Percentiles rank a stretch among this genome's conserved stretches.
phyloP scores from a whole-genome alignment of 2,888 invertebrate species.

The Caradrina kadenii region DNA sequence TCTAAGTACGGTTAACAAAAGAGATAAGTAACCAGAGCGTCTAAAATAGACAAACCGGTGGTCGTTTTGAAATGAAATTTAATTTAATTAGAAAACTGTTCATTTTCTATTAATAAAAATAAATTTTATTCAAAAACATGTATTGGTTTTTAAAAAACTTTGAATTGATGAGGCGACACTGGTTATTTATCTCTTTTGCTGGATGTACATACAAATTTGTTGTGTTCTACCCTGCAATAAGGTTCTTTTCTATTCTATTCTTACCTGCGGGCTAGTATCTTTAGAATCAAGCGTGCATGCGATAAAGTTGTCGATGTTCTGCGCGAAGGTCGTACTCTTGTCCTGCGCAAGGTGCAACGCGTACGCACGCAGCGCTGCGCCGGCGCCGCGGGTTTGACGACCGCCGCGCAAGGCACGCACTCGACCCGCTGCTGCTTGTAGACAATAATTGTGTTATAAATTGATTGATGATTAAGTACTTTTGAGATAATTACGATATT shows the following conservation, averaged over 20 bases:
- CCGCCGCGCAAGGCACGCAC: slow-evolving; percentile 92
- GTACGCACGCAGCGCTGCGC: slow-evolving; percentile 94
- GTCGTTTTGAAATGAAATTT: too few relatives aligned
- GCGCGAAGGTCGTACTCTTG: slow-evolving; percentile 96
- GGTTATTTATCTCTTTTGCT: too few relatives aligned
- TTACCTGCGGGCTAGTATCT: slow-evolving; percentile 95
- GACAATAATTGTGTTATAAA: slow-evolving; percentile 11
- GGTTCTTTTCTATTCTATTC: not conserved
- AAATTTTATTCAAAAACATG: too few relatives aligned
- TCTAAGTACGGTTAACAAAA: too few relatives aligned
- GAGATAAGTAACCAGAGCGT: too few relatives aligned
- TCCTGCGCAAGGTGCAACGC: slow-evolving; percentile 95
- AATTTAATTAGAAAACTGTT: too few relatives aligned
- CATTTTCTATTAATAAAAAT: too few relatives aligned
- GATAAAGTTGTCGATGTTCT: slow-evolving; percentile 98
- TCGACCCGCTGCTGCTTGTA: slow-evolving; percentile 93
- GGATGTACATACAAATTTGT: not conserved
- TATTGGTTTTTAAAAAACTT: too few relatives aligned
- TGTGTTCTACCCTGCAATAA: not conserved
- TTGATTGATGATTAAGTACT: too few relatives aligned
- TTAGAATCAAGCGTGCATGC: slow-evolving; percentile 97
- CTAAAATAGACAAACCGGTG: too few relatives aligned
- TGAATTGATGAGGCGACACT: too few relatives aligned
- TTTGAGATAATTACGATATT: too few relatives aligned
- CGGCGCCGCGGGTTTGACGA: slow-evolving; percentile 88